Base-by-base conservation (phyloP, 2,797 vertebrate genomes). In the Eutrigla gurnardus region DNA sequence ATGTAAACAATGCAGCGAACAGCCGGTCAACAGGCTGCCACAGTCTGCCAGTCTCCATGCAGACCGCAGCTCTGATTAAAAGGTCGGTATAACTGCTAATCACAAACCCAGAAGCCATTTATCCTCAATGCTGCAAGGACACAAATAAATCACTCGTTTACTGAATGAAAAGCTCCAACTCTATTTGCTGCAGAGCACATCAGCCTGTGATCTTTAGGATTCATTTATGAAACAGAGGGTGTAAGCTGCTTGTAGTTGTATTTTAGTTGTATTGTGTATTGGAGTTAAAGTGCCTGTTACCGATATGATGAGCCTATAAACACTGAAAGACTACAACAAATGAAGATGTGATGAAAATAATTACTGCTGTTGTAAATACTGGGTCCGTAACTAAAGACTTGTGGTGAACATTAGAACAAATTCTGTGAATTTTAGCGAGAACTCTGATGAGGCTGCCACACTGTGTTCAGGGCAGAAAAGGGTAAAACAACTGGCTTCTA, bases 11-110 rank as follows among this genome's bases (percentile, higher is more conserved):
- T 75, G 72, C 73, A 42, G 46, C 12, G 65, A 75, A 77, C 72
- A 46, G 54, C 70, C 65, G 35, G 35, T 78, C 65, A 83, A 75
- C 71, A 82, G 61, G 82, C 60, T 61, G 68, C 71, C 80, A 68
- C 83, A 87, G 84, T 86, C 76, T 86, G 84, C 71, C 70, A 75
- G 77, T 84, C 84, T 87, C 86, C 74, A 50, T 54, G 60, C 67
- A 83, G 75, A 87, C 83, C 79, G 13, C 83, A 91, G 61, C 80
- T 60, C 77, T 86, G 85, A 89, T 91, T 88, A 84, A 87, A 89
- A 89, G 60, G 62, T 65, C 68, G 45, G 54, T 70, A 76, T 55
- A 82, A 73, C 77, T 69, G 67, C 69, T 78, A 82, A 86, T 87
- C 82, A 83, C 80, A 60, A 70, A 32, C 17, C 82, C 62, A 67